These are phyloP conservation scores for Battus philenor DNA, from an alignment of 1,140 invertebrate genomes.

Conservation along the genomic window DNA sequence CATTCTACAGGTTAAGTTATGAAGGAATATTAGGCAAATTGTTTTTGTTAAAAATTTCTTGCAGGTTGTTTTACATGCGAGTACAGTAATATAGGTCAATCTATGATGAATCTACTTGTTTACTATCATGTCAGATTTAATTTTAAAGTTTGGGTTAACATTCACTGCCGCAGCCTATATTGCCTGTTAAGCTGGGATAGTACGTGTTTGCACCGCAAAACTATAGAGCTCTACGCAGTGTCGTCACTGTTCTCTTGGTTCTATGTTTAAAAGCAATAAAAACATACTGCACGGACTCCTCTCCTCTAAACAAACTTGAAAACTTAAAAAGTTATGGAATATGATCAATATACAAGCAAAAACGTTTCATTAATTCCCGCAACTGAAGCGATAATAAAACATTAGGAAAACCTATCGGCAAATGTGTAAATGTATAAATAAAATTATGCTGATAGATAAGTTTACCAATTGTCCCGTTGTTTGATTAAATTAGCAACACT, in stretches of 20 bases:
- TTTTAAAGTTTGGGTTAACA: no score
- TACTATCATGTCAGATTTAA: slow-evolving; percentile 17
- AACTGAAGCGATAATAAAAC: slow-evolving; percentile 48
- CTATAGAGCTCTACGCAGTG: no score
- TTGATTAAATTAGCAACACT: slow-evolving; percentile 24
- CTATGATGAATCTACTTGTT: slow-evolving; percentile 5
- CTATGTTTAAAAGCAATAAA: no score
- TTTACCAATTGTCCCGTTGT: slow-evolving; percentile 43
- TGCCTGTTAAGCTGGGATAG: no score
- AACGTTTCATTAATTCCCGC: no score
- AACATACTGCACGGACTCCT: no score
- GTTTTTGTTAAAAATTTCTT: slow-evolving; percentile 3
- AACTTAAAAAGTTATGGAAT: no score
- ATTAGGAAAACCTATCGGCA: slow-evolving; percentile 51
- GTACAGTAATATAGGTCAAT: slow-evolving; percentile 8
- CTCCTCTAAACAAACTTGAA: no score
- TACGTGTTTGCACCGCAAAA: no score
- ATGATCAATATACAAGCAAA: no score
- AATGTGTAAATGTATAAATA: slow-evolving; percentile 66
- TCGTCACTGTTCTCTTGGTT: no score
- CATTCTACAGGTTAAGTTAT: neutral
- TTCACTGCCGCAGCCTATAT: no score
- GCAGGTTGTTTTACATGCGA: slow-evolving; percentile 4
- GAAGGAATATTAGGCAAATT: slow-evolving; percentile 8
- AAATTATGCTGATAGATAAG: slow-evolving; percentile 53